phyloP scores from a whole-genome alignment of 2,888 invertebrate genomes.

The Taphrorychus bicolor region DNA sequence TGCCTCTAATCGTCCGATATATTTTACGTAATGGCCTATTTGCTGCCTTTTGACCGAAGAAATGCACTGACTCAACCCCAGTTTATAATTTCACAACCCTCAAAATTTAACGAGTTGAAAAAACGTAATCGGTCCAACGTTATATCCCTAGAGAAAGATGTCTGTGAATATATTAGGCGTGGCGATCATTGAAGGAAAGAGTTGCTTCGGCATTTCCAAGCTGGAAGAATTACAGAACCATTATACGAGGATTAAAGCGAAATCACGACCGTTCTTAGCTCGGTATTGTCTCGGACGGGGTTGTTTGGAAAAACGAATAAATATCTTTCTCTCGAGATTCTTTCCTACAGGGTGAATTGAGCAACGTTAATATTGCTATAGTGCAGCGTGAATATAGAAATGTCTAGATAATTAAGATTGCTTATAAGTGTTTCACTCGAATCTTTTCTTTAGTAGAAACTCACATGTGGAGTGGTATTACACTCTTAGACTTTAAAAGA shows the following conservation, averaged over 20 bases:
- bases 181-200: conserved; percentile 55
- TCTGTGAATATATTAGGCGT: conserved; percentile 60
- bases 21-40: conserved; percentile 44
- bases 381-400: too few species aligned
- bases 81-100: conserved; percentile 23
- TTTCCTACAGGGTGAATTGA: conserved; percentile 37
- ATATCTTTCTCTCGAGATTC: conserved; percentile 55
- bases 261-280: conserved; percentile 58
- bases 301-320: conserved; percentile 63
- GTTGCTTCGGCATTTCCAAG: conserved; percentile 57
- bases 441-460: too few species aligned
- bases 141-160: conserved; percentile 46
- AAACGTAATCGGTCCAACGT: conserved; percentile 36
- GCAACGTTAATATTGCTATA: neutral
- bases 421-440: too few species aligned
- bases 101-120: conserved; percentile 33
- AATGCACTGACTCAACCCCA: neutral
- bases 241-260: conserved; percentile 63
- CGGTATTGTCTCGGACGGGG: conserved; percentile 61
- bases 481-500: neutral
- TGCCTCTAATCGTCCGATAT: conserved; percentile 56
- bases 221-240: conserved; percentile 62
- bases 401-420: too few species aligned
- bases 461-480: too few species aligned
- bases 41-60: neutral